Evolutionary conservation across 92 coral and sea anemone species (phyloP), one percentile per base, ranked within the genome.

Genomic region (Porites divaricata): DNA sequence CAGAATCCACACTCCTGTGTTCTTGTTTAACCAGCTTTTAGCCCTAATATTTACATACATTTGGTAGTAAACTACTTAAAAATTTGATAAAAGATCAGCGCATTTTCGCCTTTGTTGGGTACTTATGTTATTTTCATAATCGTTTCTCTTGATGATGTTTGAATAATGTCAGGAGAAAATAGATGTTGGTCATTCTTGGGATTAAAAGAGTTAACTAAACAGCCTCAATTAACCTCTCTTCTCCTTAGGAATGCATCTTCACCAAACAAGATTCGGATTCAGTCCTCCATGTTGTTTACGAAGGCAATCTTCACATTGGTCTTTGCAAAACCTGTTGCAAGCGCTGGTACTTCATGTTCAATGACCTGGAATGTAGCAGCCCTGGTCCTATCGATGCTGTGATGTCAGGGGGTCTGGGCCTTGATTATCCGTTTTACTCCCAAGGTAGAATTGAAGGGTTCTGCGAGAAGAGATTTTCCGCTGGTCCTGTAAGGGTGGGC

Each of bases 371-470:
- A 68, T 91, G 94, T 26, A 67, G 58, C 58, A 78, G 41, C 53
- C 92, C 93, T 53, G 86, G 63, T 61, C 78, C 87, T 26, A 77
- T 93, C 81, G 96, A 93, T 19, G 96, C 94, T 15, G 52, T 93
- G 1, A 88, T 90, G 96, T 93, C 96, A 23, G 96, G 96, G 2
- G 96, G 96, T 9, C 82, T 93, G 3, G 69, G 94, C 21, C 83
- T 80, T 4, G 87, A 88, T 57, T 93, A 87, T 67, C 96, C 96
- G 16, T 90, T 87, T 58, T 83, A 93, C 66, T 75, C 90, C 16
- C 81, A 93, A 73, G 92, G 90, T 6, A 83, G 96, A 82, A 90
- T 93, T 9, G 96, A 93, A 70, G 96, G 96, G 15, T 71, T 84
- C 64, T 93, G 96, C 49, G 90, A 90, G 73, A 85, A 66, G 26